Conservation (phyloP, 2,113 vertebrate genomes). For the Percopsis transmontana region DNA sequence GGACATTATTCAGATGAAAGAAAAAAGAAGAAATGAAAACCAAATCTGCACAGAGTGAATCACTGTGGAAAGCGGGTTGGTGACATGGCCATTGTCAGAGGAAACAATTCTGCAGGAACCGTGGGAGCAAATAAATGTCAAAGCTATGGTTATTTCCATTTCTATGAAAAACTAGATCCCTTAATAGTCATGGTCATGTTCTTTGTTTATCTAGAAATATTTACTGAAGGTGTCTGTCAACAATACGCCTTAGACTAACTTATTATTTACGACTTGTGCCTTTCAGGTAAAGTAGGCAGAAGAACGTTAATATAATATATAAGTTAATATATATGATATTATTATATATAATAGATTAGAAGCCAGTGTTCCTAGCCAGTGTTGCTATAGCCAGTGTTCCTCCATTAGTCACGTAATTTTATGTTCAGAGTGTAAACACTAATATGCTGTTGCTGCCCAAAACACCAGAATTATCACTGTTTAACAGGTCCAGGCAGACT, state of each 20-base stretch:
- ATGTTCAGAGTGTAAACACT: slow-evolving; percentile 33
- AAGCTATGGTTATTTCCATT: not conserved
- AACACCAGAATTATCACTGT: slow-evolving; percentile 22
- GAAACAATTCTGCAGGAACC: slow-evolving; percentile 10
- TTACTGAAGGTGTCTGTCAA: not conserved
- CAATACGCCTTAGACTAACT: not conserved
- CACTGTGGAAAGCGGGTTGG: not conserved
- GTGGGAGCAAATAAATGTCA: slow-evolving; percentile 22
- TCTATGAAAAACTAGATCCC: not conserved
- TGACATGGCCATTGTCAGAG: not conserved
- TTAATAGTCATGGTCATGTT: not conserved
- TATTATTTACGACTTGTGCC: not conserved
- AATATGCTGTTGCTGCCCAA: not conserved
- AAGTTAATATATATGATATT: too few species aligned
- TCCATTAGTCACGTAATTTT: not conserved
- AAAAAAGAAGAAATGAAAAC: not conserved
- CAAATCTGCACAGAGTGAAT: too few species aligned
- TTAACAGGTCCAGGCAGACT: not conserved
- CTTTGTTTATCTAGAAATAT: not conserved
- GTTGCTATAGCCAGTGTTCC: not conserved
- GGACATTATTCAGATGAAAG: not conserved
- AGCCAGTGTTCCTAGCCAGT: not conserved
- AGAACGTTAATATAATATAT: too few species aligned
- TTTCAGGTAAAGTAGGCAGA: not conserved
- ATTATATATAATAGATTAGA: not conserved